Evolutionary conservation across 30 jellyfish, hydroid and myxozoan species (phyloP), one percentile per base, ranked within the genome.

Genomic region (Sanderia malayensis): DNA sequence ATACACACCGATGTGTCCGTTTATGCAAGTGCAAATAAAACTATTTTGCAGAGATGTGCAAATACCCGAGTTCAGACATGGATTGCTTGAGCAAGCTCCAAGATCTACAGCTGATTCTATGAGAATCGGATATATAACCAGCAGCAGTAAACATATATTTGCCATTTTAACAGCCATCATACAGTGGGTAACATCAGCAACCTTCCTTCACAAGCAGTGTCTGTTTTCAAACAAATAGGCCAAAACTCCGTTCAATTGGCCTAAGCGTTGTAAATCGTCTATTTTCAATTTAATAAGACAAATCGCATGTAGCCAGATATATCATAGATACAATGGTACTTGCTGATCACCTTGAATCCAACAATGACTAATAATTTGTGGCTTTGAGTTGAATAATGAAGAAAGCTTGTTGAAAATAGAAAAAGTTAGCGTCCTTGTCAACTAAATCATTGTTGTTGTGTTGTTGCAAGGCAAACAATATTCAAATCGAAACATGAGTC

Each of bases 1-100:
- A 10, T 63, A 61, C 22, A 93, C 78, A 0, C 99, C 99, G 0
- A 85, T 61, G 67, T 53, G 70, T 2, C 99, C 96, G 61, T 86
- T 76, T 19, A 93, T 71, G 70, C 99, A 93, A 20, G 96, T 93
- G 75, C 99, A 93, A 21, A 93, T 64, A 59, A 85, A 93, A 2
- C 96, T 95, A 69, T 61, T 55, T 10, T 82, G 62, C 4, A 88
- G 20, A 11, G 79, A 21, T n/a, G 95, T 69, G 37, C 99, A 93
- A 6, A 85, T 20, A 20, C 99, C 99, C 6, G 86, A 76, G 58
- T 93, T 80, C 47, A 73, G 71, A 63, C 99, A 93, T 11, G 99
- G 99, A 69, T 72, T 86, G 61, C 88, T 76, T 15, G 61, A 31
- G 86, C 99, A 93, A 1, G 87, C 89, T 21, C 94, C 96, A 25